Evolutionary conservation across 2,113 vertebrate genomes (phyloP).

Genomic region (Spilogale gracilis): DNA sequence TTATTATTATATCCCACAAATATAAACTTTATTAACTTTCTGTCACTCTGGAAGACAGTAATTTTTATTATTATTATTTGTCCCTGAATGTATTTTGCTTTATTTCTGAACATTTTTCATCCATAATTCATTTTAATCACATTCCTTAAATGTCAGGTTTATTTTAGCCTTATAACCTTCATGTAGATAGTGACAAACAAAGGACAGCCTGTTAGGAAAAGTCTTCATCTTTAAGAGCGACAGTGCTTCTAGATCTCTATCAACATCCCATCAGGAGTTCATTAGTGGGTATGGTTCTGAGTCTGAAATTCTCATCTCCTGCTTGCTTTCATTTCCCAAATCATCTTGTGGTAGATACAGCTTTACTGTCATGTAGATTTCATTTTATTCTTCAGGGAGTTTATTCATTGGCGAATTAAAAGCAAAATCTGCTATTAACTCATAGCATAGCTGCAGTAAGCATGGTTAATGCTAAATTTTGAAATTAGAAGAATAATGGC

Average conservation of each 20-base stretch:
- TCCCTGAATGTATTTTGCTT: not conserved
- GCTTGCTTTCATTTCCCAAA: constrained; percentile 30
- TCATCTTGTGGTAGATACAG: not conserved
- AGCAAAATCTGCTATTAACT: not conserved
- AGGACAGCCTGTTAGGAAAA: not conserved
- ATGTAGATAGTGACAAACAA: constrained; percentile 52
- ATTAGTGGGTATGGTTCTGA: not conserved
- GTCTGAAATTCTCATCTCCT: not conserved
- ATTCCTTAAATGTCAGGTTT: constrained; percentile 58
- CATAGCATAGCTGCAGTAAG: not conserved
- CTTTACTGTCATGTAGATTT: constrained; percentile 26
- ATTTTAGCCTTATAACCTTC: constrained; percentile 31
- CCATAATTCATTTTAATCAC: not conserved
- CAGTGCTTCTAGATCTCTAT: not conserved
- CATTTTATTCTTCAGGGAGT: constrained; percentile 6
- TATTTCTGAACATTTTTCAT: constrained; percentile 1
- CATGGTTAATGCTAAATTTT: not conserved
- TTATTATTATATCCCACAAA: not conserved
- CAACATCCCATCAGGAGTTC: not conserved
- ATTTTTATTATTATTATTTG: not conserved
- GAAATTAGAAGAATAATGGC: constrained; percentile 24
- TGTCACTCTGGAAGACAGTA: not conserved
- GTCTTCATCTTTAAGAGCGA: not conserved
- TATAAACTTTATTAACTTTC: not conserved
- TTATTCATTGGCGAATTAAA: constrained; percentile 9